Percentiles rank a stretch among this genome's conserved stretches.
Conservation (phyloP, 2,797 vertebrate species). For the Sebastes dallii region DNA sequence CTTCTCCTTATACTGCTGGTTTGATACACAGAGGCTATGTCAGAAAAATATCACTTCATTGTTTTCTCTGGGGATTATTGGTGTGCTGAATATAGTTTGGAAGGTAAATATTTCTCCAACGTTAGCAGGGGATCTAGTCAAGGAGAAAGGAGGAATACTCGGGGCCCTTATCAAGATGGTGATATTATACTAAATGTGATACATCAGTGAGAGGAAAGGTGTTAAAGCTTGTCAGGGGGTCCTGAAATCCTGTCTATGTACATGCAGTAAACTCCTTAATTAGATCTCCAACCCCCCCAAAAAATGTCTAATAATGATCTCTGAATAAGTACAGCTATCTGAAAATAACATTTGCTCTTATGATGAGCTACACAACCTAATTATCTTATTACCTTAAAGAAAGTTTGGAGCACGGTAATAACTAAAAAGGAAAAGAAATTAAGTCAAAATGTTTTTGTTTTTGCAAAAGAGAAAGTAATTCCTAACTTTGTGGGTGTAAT, state of each 20-base stretch:
- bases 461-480: constrained; percentile 24
- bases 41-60: constrained; percentile 51
- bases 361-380: background rate
- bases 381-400: background rate
- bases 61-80: constrained; percentile 55
- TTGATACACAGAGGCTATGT: constrained; percentile 64
- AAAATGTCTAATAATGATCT: background rate
- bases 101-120: constrained; percentile 58
- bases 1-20: constrained; percentile 29
- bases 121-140: constrained; percentile 42
- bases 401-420: background rate
- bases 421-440: constrained; percentile 32
- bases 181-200: constrained; percentile 29
- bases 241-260: constrained; percentile 12
- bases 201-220: constrained; percentile 25
- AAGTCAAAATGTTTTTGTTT: constrained; percentile 29
- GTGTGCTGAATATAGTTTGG: constrained; percentile 49
- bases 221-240: constrained; percentile 20
- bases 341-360: background rate
- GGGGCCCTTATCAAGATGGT: constrained; percentile 28
- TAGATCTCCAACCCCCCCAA: background rate
- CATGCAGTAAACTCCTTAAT: constrained; percentile 11
- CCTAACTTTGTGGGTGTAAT: constrained; percentile 36
- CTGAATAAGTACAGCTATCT: background rate
- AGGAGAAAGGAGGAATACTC: constrained; percentile 27